Evolutionary conservation across 2,797 vertebrate species (phyloP).

Genomic region (Masticophis lateralis): DNA sequence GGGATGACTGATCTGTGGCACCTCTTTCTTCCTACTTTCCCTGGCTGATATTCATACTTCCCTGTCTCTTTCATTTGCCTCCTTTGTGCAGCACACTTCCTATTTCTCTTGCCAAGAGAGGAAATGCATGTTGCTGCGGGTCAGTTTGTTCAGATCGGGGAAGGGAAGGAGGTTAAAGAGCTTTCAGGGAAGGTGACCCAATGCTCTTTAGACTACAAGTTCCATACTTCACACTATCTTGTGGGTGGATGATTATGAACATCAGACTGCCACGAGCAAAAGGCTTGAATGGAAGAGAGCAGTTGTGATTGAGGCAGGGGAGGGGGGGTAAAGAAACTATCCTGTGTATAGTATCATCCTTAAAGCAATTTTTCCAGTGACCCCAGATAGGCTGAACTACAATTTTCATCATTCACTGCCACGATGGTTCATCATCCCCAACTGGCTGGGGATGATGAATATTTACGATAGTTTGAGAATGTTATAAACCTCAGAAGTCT

Average conservation of each 20-base stretch:
- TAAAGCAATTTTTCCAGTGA: background rate
- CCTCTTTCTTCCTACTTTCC: background rate
- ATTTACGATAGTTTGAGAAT: background rate
- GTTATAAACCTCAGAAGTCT: background rate
- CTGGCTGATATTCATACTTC: background rate
- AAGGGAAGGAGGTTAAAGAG: background rate
- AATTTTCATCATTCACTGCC: background rate
- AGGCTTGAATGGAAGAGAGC: background rate
- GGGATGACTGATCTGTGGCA: background rate
- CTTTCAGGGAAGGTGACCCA: background rate
- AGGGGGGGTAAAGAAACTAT: background rate
- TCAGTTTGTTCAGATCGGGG: background rate
- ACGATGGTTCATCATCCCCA: background rate
- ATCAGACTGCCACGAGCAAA: background rate
- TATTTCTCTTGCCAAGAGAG: slow-evolving; percentile 1
- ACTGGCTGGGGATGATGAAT: background rate
- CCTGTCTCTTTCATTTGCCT: background rate
- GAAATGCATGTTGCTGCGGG: background rate
- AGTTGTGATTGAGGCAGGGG: background rate
- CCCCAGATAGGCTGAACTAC: background rate
- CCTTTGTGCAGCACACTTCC: background rate
- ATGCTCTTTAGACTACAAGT: background rate
- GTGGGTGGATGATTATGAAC: background rate
- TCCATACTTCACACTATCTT: background rate
- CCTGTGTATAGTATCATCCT: background rate